Conservation (phyloP, 2,797 vertebrate genomes). For the Lutjanus campechanus region DNA sequence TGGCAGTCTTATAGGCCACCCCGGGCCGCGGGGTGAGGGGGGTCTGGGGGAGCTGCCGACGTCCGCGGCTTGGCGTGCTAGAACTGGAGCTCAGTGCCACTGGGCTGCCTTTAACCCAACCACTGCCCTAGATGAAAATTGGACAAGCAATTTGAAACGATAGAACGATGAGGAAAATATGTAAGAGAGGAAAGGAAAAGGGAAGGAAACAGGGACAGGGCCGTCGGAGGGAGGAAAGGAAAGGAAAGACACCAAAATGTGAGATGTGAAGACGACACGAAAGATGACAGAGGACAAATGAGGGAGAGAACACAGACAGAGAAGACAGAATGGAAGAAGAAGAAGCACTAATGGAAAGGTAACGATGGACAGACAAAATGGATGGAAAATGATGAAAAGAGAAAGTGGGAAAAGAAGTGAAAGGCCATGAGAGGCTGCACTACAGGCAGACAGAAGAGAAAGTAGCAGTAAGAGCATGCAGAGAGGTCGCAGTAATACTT, state of each 20-base stretch:
- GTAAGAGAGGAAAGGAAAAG: conserved; percentile 51
- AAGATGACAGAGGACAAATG: conserved; percentile 44
- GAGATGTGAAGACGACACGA: conserved; percentile 27
- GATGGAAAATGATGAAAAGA: conserved; percentile 80
- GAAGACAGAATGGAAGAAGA: conserved; percentile 47
- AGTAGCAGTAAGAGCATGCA: conserved; percentile 47
- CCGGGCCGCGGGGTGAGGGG: conserved; percentile 93
- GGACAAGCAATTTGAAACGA: conserved; percentile 92
- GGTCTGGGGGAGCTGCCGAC: conserved; percentile 96
- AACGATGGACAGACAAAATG: conserved; percentile 57
- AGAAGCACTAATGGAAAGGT: conserved; percentile 32
- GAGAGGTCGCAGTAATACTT: conserved; percentile 12
- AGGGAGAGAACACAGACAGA: conserved; percentile 33
- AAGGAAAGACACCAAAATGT: conserved; percentile 50
- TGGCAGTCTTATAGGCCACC: conserved; percentile 96
- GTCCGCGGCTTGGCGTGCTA: conserved; percentile 92
- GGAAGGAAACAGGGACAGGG: conserved; percentile 52
- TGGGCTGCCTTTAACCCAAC: conserved; percentile 93
- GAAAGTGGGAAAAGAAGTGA: conserved; percentile 82
- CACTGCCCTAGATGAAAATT: conserved; percentile 95
- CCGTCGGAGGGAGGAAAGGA: neutral
- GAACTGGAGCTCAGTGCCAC: conserved; percentile 91
- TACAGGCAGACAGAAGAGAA: conserved; percentile 61
- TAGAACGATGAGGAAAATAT: conserved; percentile 80
- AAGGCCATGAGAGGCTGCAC: conserved; percentile 82